phyloP scores from a whole-genome alignment of 2,888 invertebrate species.

The Morpho helenor region DNA sequence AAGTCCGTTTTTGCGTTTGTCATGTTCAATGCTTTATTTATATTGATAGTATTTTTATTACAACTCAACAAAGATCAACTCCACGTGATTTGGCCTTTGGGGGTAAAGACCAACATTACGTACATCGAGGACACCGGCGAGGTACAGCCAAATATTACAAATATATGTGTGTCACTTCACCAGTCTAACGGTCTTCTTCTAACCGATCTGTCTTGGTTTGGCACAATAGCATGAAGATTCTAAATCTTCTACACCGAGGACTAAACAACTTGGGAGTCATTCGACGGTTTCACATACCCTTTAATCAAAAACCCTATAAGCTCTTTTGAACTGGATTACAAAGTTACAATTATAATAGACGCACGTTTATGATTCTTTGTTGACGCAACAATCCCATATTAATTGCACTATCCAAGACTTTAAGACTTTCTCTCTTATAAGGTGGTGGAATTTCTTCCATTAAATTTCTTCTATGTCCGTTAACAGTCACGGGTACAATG shows the following conservation, averaged over 20 bases:
- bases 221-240: conserved; percentile 73
- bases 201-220: conserved; percentile 73
- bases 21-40: conserved; percentile 99
- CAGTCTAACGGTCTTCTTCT: conserved; percentile 77
- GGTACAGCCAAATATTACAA: conserved; percentile 82
- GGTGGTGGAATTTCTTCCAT: conserved; percentile 71
- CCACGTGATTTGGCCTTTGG: conserved; percentile 98
- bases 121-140: conserved; percentile 95
- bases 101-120: conserved; percentile 96
- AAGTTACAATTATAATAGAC: conserved; percentile 14
- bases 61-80: conserved; percentile 99
- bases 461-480: conserved; percentile 48
- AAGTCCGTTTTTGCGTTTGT: conserved; percentile 98
- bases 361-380: conserved; percentile 18
- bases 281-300: conserved; percentile 53
- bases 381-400: conserved; percentile 27
- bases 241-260: conserved; percentile 53
- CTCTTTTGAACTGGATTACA: conserved; percentile 34
- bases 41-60: conserved; percentile 98
- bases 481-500: conserved; percentile 59
- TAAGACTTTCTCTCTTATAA: conserved; percentile 56
- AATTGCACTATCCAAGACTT: conserved; percentile 40
- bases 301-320: conserved; percentile 46
- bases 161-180: conserved; percentile 70
- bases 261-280: conserved; percentile 57